Evolutionary conservation across 2,797 vertebrate genomes (phyloP), one percentile per base, ranked within the genome.

Genomic region (Bucorvus abyssinicus): DNA sequence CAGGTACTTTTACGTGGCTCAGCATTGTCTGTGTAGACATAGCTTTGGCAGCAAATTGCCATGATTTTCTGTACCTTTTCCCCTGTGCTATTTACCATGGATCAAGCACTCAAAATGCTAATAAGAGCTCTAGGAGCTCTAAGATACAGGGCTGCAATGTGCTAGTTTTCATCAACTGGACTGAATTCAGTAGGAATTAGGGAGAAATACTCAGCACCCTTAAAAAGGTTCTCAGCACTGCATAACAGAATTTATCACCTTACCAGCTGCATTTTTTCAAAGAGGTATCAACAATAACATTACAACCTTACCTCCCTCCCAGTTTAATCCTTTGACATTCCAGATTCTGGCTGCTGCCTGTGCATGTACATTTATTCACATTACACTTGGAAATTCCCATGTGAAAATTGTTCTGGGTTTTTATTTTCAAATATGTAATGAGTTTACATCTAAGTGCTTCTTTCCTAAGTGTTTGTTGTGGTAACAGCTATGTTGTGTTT

Each of bases 391-490:
- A 34, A 77, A 12, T 74, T 91, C 68, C 42, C 42, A 6, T 65
- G 78, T 87, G 88, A 94, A 94, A 90, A 80, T 83, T 69, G 27
- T 83, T 95, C 78, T 52, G 68, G 45, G 15, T 87, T 82, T 75
- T 50, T 85, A 75, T 87, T 97, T 92, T 90, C 90, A 95, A 80
- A 90, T 90, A 68, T 40, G 63, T 80, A 82, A 2, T 34, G 84
- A 64, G 40, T 94, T 93, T 93, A 56, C 49, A 56, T 82, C 64
- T 90, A 94, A 85, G 34, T 68, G 60, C 27, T 93, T 95, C 68
- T 87, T 84, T 84, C 81, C 83, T 86, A 90, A 38, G 80, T 83
- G 64, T 90, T 95, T 96, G 81, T 94, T 96, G 75, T 94, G 81
- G 93, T 95, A 96, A 95, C 92, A 87, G 49, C 61, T 87, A 70